Base-by-base conservation (phyloP, 2,888 invertebrate genomes). In the Tetramorium bicarinatum region DNA sequence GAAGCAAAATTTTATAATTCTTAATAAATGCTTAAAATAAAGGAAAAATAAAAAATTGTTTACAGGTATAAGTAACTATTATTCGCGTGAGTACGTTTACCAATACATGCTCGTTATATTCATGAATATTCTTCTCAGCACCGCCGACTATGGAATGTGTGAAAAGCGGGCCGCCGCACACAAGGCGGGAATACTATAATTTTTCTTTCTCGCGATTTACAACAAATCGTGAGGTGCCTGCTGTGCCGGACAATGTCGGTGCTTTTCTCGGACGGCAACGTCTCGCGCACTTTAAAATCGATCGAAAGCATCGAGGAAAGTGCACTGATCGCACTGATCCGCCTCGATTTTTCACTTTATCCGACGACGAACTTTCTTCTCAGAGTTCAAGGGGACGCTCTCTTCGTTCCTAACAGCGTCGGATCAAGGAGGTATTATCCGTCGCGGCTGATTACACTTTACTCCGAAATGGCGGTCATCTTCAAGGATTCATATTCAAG, bases 221-320 rank as follows among this genome's bases (percentile, higher is more conserved):
- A 61, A 69, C 74, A 81, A 83, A 61, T 84, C 88, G 90, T 80
- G 86, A 89, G 84, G 18, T 34, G 82, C 80, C 79, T 86, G 82
- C 84, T 38, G 83, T 67, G 71, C 72, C 75, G 59, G 82, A 72
- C 80, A 59, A 85, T 83, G 86, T 86, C 87, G 89, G 86, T 85
- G 83, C 75, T 81, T 77, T 82, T 84, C 83, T 81, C 81, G 72
- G 18, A 25, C 62, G 76, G 44, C 76, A 21, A 89, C 83, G 84
- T 72, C 67, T 56, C 81, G 82, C 74, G 85, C 89, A 83, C 85
- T 90, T 88, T 90, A 88, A 90, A 87, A 87, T 83, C 87, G 69
- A 87, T 89, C 85, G 90, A 88, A 87, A 88, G 87, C 84, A 74
- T 7, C 77, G 83, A 76, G 67, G 85, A 88, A 85, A 90, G 90